Percentiles rank a stretch among this genome's conserved stretches.
Evolutionary conservation across 2,888 invertebrate genomes (phyloP).

Genomic region (Axea sp.): DNA sequence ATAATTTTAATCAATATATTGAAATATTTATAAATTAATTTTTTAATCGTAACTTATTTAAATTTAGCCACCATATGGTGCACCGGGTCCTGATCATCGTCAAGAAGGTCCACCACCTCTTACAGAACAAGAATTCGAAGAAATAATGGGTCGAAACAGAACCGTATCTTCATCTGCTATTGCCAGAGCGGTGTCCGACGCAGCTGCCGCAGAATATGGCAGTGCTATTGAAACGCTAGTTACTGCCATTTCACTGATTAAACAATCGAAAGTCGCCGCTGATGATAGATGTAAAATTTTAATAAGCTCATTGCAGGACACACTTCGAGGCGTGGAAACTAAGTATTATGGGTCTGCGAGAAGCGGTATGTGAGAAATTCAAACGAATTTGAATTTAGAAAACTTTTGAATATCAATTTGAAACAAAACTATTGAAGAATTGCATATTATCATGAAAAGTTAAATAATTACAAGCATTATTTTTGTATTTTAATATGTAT

Average conservation of each 20-base stretch:
- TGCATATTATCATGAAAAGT: too few species aligned
- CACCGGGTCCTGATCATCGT: slow-evolving; percentile 81
- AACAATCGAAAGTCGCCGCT: slow-evolving; percentile 96
- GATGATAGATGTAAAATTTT: slow-evolving; percentile 99
- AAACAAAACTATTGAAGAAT: too few species aligned
- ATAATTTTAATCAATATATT: too few species aligned
- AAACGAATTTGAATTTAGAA: too few species aligned
- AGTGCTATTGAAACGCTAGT: slow-evolving; percentile 99
- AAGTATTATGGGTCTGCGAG: slow-evolving; percentile 93
- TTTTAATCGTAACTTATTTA: too few species aligned
- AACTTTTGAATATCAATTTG: too few species aligned
- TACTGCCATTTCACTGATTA: slow-evolving; percentile 98
- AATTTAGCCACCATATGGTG: slow-evolving; percentile 81
- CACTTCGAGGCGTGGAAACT: slow-evolving; percentile 97
- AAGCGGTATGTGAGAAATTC: slow-evolving; percentile 83
- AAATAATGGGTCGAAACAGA: slow-evolving; percentile 97
- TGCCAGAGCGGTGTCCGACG: slow-evolving; percentile 97
- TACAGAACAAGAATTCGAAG: slow-evolving; percentile 98
- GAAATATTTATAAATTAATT: too few species aligned
- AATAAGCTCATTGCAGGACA: slow-evolving; percentile 97
- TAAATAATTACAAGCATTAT: too few species aligned
- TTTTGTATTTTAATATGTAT: too few species aligned
- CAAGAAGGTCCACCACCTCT: slow-evolving; percentile 84
- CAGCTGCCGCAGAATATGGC: slow-evolving; percentile 97
- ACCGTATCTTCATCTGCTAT: slow-evolving; percentile 99